Base-by-base conservation (phyloP, 2,888 invertebrate genomes). In the Pristionchus fissidentatus region DNA sequence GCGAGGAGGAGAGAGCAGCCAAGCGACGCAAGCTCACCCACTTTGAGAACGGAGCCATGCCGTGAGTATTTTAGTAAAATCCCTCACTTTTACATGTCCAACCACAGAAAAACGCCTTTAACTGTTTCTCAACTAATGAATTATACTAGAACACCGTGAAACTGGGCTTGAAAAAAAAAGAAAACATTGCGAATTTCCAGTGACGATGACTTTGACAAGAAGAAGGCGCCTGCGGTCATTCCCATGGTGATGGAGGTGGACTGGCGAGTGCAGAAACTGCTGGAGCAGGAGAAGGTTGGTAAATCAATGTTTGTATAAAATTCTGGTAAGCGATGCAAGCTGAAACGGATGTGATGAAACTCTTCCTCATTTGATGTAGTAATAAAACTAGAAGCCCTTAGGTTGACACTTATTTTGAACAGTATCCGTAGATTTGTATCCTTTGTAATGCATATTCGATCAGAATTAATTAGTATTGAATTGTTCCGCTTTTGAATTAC, bases 211-310 rank as follows among this genome's bases (percentile, higher is more conserved):
- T 80, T 81, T 15, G 22, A 41, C 19, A 41, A 77, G 46, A 81
- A 85, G 49, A 86, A 88, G 43, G 80, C 84, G 55, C 79, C 84
- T 2, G 83, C 83, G 13, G 87, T 89, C n/a, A 89, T 89, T 62
- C 89, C 89, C 43, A 86, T 88, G 86, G 87, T 87, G 10, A 78
- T 87, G 22, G 88, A 89, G 79, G 84, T 86, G 32, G 89, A 89
- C 60, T 89, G 89, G 89, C 78, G 88, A 43, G 86, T 87, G 29
- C 84, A 86, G 78, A 88, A 87, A 75, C 57, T 89, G 46, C 83
- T 88, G 0, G 89, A 89, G 62, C 87, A 87, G 73, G 85, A 87
- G 32, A 87, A 88, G 78, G 86, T 73, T 3, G n/a, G n/a, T n/a
- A n/a, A n/a, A n/a, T n/a, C n/a, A n/a, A n/a, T n/a, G n/a, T n/a